Conservation (phyloP, 2,888 invertebrate species). For the Gandaritis pyraliata region DNA sequence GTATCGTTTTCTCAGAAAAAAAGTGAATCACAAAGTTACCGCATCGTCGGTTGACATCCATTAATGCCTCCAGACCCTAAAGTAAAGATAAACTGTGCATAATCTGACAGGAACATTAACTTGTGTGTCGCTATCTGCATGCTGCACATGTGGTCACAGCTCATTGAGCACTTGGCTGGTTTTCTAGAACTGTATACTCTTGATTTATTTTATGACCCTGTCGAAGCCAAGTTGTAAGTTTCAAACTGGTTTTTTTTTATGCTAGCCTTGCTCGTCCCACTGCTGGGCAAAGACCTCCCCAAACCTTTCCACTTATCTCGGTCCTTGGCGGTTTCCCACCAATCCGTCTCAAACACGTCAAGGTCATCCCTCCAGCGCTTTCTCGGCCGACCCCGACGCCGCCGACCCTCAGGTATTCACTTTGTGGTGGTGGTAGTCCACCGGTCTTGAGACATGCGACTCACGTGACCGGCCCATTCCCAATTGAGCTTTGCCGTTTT, state of each 20-base stretch:
- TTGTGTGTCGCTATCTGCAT: slow-evolving; percentile 55
- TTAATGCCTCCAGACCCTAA: slow-evolving; percentile 52
- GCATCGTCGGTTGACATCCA: slow-evolving; percentile 51
- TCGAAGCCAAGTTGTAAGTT: background rate
- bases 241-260: background rate
- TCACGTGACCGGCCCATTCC: no score
- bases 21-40: slow-evolving; percentile 30
- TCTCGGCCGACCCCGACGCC: no score
- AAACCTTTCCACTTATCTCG: no score
- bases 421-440: no score
- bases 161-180: background rate
- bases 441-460: no score
- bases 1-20: background rate
- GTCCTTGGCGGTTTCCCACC: no score
- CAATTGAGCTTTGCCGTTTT: no score
- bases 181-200: background rate
- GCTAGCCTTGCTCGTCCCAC: no score
- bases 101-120: slow-evolving; percentile 66
- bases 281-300: no score
- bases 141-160: slow-evolving; percentile 43
- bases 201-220: background rate
- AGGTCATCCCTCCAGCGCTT: no score
- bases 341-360: no score
- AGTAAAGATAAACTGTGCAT: slow-evolving; percentile 53
- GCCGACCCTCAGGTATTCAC: no score